Evolutionary conservation across 2,888 invertebrate species (phyloP), one percentile per base, ranked within the genome.

Genomic region (Choristoneura rosaceana): DNA sequence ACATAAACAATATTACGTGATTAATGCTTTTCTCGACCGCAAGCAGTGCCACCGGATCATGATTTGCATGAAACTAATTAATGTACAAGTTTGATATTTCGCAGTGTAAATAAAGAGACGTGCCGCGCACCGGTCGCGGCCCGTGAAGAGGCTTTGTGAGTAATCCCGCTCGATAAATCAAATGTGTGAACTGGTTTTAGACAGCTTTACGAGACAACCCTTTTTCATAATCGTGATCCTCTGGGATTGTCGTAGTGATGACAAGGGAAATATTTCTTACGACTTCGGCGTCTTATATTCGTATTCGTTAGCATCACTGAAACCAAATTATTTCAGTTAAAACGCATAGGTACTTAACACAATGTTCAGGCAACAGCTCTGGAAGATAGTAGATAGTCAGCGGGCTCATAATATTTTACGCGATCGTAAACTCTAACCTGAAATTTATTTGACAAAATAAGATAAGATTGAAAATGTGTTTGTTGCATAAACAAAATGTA

Each of bases 61-160:
- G 92, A 92, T 92, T 91, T 92, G 92, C 92, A 91, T 90, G 87
- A 90, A 92, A 90, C 88, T 89, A 87, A 83, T 88, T 91, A 91
- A 91, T 90, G 88, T 84, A 85, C 84, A 89, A 91, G 90, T 90
- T 90, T 79, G 74, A 70, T 65, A 71, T 63, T 70, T 58, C 58
- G 47, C 59, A 73, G 69, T 69, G 73, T 68, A 73, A 73, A 69
- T 74, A 67, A 70, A 70, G 65, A 41, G 65, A 69, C 47, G 55
- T 60, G 69, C 69, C 70, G 45, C 45, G 41, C 59, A n/a, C 60
- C 25, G 55, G 65, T 58, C 41, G 63, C 59, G 55, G 45, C 58
- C 38, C 47, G 52, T 38, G 58, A 25, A 61, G 50, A 64, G 73
- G 68, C 73, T 69, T 69, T 69, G 68, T 69, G 68, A 62, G 68